A percentile compares a stretch with the other conserved stretches of the same genome.
Evolutionary conservation across 2,113 vertebrate genomes (phyloP).

Genomic region (Columbina picui): DNA sequence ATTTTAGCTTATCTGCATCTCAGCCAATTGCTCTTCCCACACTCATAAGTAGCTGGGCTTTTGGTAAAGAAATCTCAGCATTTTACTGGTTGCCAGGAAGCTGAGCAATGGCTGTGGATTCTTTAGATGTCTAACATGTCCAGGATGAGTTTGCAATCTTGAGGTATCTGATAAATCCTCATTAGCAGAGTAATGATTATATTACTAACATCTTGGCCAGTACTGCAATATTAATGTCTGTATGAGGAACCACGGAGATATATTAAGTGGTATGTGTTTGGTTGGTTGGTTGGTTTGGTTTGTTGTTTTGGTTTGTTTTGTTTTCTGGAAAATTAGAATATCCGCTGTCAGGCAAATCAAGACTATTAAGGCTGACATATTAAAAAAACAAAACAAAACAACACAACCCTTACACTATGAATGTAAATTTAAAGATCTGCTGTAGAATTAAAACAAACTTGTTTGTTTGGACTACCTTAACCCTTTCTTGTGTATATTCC

Average conservation of each 20-base stretch:
- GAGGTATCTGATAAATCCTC: background rate
- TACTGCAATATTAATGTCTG: background rate
- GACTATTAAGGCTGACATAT: accelerated
- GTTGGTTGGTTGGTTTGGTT: background rate
- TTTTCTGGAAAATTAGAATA: background rate
- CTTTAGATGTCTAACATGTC: background rate
- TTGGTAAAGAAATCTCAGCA: background rate
- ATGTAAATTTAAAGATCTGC: background rate
- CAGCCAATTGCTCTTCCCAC: background rate
- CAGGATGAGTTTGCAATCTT: background rate
- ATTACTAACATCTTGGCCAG: background rate
- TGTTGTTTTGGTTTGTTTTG: background rate
- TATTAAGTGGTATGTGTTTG: background rate
- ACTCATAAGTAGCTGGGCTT: background rate
- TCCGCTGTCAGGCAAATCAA: background rate
- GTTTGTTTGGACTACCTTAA: background rate
- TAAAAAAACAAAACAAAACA: too few species aligned
- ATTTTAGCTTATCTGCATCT: background rate
- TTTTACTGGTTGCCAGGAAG: background rate
- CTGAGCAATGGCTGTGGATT: background rate
- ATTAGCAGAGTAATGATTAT: background rate
- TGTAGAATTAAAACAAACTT: background rate
- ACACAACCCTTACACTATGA: accelerated
- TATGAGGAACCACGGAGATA: background rate
- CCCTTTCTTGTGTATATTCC: background rate